A percentile compares a stretch with the other conserved stretches of the same genome.
phyloP scores from a whole-genome alignment of 1,140 invertebrate species.

The Hestina assimilis region DNA sequence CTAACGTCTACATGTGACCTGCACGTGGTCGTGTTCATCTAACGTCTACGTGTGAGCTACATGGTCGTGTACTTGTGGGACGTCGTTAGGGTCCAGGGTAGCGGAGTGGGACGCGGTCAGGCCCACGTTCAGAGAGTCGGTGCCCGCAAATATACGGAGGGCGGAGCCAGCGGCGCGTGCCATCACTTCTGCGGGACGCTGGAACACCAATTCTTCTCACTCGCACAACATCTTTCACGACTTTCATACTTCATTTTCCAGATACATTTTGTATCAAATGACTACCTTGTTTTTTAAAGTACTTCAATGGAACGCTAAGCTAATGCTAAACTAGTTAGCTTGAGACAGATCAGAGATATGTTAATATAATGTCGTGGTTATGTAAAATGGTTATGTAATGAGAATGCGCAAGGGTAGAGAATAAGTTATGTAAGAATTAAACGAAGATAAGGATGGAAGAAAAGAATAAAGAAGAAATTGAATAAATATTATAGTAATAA shows the following conservation, averaged over 20 bases:
- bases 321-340: too few species aligned
- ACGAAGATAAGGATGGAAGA: background rate
- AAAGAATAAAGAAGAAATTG: conserved; percentile 6
- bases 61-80: conserved; percentile 67
- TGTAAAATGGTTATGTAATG: too few species aligned
- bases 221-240: background rate
- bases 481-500: background rate
- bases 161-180: conserved; percentile 86
- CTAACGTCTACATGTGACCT: background rate
- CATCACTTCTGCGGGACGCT: conserved; percentile 87
- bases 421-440: too few species aligned
- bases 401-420: too few species aligned
- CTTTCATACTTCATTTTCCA: too few species aligned
- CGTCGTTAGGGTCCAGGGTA: conserved; percentile 72
- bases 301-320: too few species aligned
- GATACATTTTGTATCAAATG: too few species aligned
- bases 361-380: too few species aligned
- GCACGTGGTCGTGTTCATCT: conserved; percentile 19
- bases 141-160: conserved; percentile 87
- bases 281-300: too few species aligned
- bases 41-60: conserved; percentile 17
- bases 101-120: conserved; percentile 82
- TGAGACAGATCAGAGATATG: too few species aligned
- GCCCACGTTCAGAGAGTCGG: conserved; percentile 85
- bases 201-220: conserved; percentile 50